Base-by-base conservation (phyloP, 2,797 vertebrate species). In the Paramormyrops hopkinsi region DNA sequence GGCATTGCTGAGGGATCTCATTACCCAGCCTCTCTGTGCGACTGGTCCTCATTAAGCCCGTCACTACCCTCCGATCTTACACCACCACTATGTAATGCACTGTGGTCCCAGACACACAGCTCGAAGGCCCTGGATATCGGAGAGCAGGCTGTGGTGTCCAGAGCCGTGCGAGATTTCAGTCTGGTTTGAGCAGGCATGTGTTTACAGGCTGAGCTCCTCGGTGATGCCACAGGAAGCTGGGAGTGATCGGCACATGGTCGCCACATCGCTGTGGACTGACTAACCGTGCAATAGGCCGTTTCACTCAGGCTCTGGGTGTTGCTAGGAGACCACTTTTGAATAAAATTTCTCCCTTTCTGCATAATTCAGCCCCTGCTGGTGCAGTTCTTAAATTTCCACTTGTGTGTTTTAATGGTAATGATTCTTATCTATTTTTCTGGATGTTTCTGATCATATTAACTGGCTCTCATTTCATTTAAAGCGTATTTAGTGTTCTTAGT, bases 251-350 rank as follows among this genome's bases (percentile, higher is more conserved):
- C 33, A 62, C 6, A 46, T 46, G 53, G 86, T 87, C 33, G 17
- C 53, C 56, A n/a, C 86, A 53, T 50, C 12, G n/a, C 25, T 25
- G 12, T n/a, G 7, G 3, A 59, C 29, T 62, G n/a, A 53, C 44
- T 86, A 53, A 86, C 84, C 8, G 8, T 86, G 84, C 29, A 62
- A 9, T 59, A 33, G 53, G 46, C 82, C 4, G 2, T 86, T 69
- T 89, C 29, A 37, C 56, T 86, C 83, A 9, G 11, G 51, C 88
- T 86, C 44, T 89, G 56, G 62, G 41, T 73, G 88, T 89, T 89
- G 88, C 88, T 69, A 86, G 46, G 88, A 59, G 29, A 86, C 83
- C 44, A 59, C 11, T 86, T 89, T 86, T 53, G 82, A 73, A 86
- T 54, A 44, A 62, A 41, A 48, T 73, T 86, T 59, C 56, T 62